Percentiles rank a stretch among this genome's conserved stretches.
These are phyloP conservation scores for Drosophila fungiperda DNA, from an alignment of 2,888 invertebrate genomes.

Conservation along the genomic window DNA sequence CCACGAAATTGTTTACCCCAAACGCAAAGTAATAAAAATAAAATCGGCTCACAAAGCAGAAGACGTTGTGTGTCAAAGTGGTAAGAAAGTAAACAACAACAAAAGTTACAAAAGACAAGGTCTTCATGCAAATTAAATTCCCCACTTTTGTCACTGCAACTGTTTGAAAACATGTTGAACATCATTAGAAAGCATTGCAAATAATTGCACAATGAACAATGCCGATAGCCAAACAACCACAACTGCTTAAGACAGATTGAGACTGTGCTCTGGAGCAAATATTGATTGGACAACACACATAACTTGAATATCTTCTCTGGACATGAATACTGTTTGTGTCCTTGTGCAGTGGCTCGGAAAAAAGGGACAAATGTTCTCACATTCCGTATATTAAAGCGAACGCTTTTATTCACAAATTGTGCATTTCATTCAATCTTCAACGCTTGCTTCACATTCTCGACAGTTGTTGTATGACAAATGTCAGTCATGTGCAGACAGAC, in stretches of 20 bases:
- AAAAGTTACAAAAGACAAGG: neutral
- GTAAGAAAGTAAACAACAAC: slow-evolving; percentile 18
- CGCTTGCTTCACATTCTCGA: slow-evolving; percentile 2
- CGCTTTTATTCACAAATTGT: neutral
- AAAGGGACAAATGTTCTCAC: neutral
- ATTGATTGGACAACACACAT: neutral
- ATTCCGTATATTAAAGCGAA: neutral
- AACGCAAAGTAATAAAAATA: slow-evolving; percentile 2
- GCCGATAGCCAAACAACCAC: neutral
- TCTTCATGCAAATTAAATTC: neutral
- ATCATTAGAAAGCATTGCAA: neutral
- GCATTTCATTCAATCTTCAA: neutral
- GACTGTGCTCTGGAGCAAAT: neutral
- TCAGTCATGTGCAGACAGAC: neutral
- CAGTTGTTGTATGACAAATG: slow-evolving; percentile 2
- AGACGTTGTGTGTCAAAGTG: neutral
- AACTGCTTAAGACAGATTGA: neutral
- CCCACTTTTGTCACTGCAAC: neutral
- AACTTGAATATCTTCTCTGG: too few species aligned
- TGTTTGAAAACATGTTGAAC: neutral
- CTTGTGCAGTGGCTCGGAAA: neutral
- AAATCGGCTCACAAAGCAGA: neutral
- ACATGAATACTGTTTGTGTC: too few species aligned
- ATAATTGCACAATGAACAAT: neutral
- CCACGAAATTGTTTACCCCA: neutral